Percentiles rank a stretch among this genome's conserved stretches.
Conservation (phyloP, 2,888 invertebrate species). For the Hirtodrosophila alboralis region DNA sequence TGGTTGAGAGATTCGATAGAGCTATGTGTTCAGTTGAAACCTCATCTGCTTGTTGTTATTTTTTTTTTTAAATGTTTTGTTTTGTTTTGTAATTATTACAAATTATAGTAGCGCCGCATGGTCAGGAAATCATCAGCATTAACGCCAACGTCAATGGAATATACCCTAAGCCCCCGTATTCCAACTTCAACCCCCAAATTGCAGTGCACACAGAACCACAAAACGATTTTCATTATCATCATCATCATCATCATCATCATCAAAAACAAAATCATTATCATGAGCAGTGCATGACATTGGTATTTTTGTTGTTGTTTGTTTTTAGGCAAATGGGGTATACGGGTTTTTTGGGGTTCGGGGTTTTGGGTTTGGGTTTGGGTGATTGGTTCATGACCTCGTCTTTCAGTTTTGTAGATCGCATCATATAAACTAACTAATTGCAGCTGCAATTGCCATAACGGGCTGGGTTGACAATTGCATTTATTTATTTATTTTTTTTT, state of each 20-base stretch:
- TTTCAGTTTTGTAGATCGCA: conserved; percentile 29
- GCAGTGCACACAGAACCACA: conserved; percentile 9
- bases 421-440: conserved; percentile 45
- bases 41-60: conserved; percentile 24
- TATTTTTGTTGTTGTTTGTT: conserved; percentile 11
- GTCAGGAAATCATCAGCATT: conserved; percentile 36
- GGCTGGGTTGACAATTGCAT: conserved; percentile 51
- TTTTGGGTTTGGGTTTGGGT: conserved; percentile 4
- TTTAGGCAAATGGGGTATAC: background rate
- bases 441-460: conserved; percentile 44
- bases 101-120: conserved; percentile 36
- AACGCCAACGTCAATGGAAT: conserved; percentile 49
- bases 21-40: too few species aligned
- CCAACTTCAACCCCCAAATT: background rate
- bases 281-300: conserved; percentile 41
- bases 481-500: too few species aligned
- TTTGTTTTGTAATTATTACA: conserved; percentile 54
- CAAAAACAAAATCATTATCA: conserved; percentile 45
- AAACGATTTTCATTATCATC: too few species aligned
- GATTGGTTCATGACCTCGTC: conserved; percentile 55
- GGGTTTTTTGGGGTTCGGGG: too few species aligned
- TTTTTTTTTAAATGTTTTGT: conserved; percentile 35
- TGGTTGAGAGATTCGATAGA: background rate
- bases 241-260: conserved; percentile 5
- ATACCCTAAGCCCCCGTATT: conserved; percentile 16